Percentiles rank a stretch among this genome's conserved stretches.
Conservation (phyloP, 2,888 invertebrate species). For the Drosophila basisetae region DNA sequence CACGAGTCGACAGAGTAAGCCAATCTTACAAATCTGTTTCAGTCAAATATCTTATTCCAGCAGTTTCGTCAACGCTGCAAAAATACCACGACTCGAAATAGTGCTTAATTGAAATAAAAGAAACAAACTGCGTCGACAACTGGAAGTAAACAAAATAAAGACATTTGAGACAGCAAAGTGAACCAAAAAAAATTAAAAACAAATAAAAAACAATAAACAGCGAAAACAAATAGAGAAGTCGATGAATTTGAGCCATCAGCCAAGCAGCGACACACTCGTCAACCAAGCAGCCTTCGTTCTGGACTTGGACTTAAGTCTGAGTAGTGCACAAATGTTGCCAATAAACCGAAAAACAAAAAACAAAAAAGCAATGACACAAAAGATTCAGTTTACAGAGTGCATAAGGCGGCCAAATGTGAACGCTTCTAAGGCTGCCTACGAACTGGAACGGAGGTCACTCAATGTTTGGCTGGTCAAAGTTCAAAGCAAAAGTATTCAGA, state of each 20-base stretch:
- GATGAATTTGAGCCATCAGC: slow-evolving; percentile 55
- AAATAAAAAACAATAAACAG: slow-evolving; percentile 23
- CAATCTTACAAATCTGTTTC: slow-evolving; percentile 19
- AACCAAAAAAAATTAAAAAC: slow-evolving; percentile 13
- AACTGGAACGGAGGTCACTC: slow-evolving; percentile 44
- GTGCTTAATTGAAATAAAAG: slow-evolving; percentile 54
- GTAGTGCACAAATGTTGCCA: slow-evolving; percentile 4
- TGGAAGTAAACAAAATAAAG: slow-evolving; percentile 46
- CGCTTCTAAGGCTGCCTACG: slow-evolving; percentile 53
- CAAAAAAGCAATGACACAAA: slow-evolving; percentile 76
- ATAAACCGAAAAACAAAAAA: slow-evolving; percentile 10
- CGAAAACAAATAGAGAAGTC: slow-evolving; percentile 32
- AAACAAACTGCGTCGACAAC: slow-evolving; percentile 42
- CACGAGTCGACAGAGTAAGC: neutral
- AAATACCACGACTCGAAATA: slow-evolving; percentile 37
- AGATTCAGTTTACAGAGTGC: slow-evolving; percentile 68
- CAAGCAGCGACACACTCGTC: slow-evolving; percentile 7
- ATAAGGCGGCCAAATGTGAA: slow-evolving; percentile 62
- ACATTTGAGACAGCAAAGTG: slow-evolving; percentile 53
- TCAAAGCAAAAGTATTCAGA: neutral
- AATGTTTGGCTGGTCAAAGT: slow-evolving; percentile 16
- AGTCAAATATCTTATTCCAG: slow-evolving; percentile 18
- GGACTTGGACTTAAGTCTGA: slow-evolving; percentile 24
- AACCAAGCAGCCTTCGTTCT: slow-evolving; percentile 32
- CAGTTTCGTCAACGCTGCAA: slow-evolving; percentile 39